Evolutionary conservation across 2,888 invertebrate species (phyloP).

Genomic region (Sinohyriopsis cumingii): DNA sequence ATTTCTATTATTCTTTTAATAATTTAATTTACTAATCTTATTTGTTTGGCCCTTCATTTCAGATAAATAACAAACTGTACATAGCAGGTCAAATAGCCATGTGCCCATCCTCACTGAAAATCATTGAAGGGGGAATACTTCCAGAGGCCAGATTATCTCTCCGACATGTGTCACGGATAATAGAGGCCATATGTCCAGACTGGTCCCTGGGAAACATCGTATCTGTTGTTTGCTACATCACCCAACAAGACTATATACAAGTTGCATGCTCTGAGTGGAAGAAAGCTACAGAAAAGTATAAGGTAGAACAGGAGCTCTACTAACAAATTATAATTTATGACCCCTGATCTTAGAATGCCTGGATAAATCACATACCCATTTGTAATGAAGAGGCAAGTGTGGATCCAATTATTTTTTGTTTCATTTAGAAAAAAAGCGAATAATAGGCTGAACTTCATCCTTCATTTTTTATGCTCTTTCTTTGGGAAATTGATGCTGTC

Average conservation of each 20-base stretch:
- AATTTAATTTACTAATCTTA: not conserved
- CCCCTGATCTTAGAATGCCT: not conserved
- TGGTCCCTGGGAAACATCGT: constrained; percentile 85
- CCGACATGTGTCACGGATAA: constrained; percentile 86
- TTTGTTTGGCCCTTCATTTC: constrained; percentile 27
- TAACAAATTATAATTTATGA: not conserved
- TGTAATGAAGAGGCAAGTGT: too few species aligned
- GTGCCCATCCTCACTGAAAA: constrained; percentile 85
- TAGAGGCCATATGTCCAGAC: constrained; percentile 84
- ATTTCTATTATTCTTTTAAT: not conserved
- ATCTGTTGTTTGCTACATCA: constrained; percentile 91
- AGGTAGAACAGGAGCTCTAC: not conserved
- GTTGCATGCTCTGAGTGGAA: constrained; percentile 88
- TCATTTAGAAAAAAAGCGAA: too few species aligned
- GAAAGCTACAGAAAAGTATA: constrained; percentile 75
- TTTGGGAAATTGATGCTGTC: too few species aligned
- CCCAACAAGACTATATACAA: constrained; percentile 80
- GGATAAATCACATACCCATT: not conserved
- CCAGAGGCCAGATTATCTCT: constrained; percentile 86
- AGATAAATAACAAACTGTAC: constrained; percentile 88
- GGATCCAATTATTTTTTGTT: too few species aligned
- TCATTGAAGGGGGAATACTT: constrained; percentile 84
- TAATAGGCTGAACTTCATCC: too few species aligned
- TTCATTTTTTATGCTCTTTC: too few species aligned
- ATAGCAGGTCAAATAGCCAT: constrained; percentile 94